Percentiles rank a stretch among this genome's conserved stretches.
These are phyloP conservation scores for Troilus luridus DNA, from an alignment of 2,888 invertebrate genomes.

Conservation along the genomic window DNA sequence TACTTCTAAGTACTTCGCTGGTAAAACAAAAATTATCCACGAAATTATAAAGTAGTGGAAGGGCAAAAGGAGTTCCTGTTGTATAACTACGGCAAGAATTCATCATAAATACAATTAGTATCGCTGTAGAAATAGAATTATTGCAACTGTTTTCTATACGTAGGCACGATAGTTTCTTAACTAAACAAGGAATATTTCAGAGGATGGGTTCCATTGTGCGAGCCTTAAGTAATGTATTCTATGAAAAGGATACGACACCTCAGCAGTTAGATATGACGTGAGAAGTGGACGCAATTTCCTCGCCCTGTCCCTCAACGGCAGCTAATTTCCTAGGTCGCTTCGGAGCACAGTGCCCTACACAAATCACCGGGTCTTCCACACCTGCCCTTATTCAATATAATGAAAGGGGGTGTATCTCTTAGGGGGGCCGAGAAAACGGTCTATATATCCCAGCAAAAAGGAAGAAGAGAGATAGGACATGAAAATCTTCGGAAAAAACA, in stretches of 20 bases:
- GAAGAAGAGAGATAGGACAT: too few relatives aligned
- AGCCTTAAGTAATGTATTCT: background rate
- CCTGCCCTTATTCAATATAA: background rate
- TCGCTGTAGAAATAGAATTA: background rate
- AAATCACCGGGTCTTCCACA: background rate
- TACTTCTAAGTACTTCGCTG: too few relatives aligned
- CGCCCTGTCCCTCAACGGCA: background rate
- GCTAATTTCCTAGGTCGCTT: background rate
- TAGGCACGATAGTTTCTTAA: background rate
- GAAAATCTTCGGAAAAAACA: too few relatives aligned
- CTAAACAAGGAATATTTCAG: background rate
- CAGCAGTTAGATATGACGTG: background rate
- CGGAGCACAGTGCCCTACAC: background rate
- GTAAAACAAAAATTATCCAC: too few relatives aligned
- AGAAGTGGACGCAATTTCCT: conserved; percentile 42
- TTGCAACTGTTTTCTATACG: background rate
- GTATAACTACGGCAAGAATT: too few relatives aligned
- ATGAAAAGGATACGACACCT: background rate
- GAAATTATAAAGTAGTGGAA: too few relatives aligned
- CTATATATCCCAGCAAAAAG: too few relatives aligned
- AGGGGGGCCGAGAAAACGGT: background rate
- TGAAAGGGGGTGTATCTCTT: background rate
- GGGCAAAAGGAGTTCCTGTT: too few relatives aligned
- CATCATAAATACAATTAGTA: too few relatives aligned
- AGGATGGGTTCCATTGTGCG: background rate